Conservation (phyloP, 1,140 invertebrate species). For the Fragariocoptes setiger region DNA sequence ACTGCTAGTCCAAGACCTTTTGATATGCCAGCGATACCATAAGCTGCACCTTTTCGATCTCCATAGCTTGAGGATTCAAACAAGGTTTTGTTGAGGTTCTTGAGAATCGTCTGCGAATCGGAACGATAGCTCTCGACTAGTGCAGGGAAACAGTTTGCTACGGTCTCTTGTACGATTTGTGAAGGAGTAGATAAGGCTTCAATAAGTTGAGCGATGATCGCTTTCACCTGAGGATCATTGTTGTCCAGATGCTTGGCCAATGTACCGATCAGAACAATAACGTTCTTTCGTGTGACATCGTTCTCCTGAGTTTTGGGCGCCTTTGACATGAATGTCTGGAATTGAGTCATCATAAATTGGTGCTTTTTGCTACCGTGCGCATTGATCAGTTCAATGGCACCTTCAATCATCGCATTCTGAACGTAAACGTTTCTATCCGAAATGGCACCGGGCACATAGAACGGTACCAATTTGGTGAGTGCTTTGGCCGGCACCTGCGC, state of each 20-base stretch:
- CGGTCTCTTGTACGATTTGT: conserved; percentile 88
- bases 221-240: conserved; percentile 54
- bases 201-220: conserved; percentile 64
- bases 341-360: conserved; percentile 21
- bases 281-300: conserved; percentile 70
- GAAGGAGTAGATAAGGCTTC: conserved; percentile 76
- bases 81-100: conserved; percentile 52
- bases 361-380: conserved; percentile 41
- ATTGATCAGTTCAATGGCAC: conserved; percentile 63
- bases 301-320: conserved; percentile 58
- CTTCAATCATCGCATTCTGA: conserved; percentile 57
- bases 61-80: conserved; percentile 81
- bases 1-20: conserved; percentile 85
- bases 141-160: conserved; percentile 75
- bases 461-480: conserved; percentile 32
- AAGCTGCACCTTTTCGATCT: conserved; percentile 38
- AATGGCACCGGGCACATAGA: conserved; percentile 53
- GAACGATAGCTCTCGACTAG: conserved; percentile 65
- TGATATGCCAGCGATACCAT: conserved; percentile 27
- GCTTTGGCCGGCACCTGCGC: conserved; percentile 29
- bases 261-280: conserved; percentile 84
- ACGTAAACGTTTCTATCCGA: conserved; percentile 52
- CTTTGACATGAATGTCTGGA: conserved; percentile 61
- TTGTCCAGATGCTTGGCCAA: conserved; percentile 74
- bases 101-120: conserved; percentile 52